phyloP scores from a whole-genome alignment of 2,888 invertebrate species.

The Drosophila seclusa region DNA sequence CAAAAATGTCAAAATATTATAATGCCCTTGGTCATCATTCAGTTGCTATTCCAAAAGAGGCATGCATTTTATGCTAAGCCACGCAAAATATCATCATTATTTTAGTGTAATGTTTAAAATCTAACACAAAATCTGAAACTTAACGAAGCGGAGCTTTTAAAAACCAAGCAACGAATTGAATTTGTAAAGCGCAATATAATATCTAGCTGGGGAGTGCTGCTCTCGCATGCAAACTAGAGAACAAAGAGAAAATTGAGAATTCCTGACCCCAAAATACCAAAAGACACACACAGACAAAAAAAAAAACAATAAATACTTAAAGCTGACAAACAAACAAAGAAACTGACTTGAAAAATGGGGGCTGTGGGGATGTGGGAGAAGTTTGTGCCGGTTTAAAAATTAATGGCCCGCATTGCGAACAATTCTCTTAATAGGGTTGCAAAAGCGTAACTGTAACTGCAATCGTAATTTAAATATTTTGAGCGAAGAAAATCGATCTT shows the following conservation, averaged over 20 bases:
- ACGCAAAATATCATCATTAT: neutral
- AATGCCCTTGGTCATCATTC: neutral
- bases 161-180: neutral
- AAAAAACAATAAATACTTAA: constrained; percentile 18
- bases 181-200: constrained; percentile 33
- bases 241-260: constrained; percentile 54
- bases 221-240: constrained; percentile 44
- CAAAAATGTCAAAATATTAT: constrained; percentile 13
- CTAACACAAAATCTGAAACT: constrained; percentile 14
- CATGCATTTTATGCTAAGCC: neutral
- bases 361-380: constrained; percentile 14
- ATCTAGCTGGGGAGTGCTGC: constrained; percentile 22
- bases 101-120: neutral
- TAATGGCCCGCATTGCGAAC: constrained; percentile 18
- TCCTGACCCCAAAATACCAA: constrained; percentile 53
- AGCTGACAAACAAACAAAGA: constrained; percentile 45
- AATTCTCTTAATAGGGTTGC: constrained; percentile 12
- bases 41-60: neutral
- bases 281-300: constrained; percentile 16
- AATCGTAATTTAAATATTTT: constrained; percentile 1
- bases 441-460: neutral
- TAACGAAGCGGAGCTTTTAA: constrained; percentile 20
- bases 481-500: constrained; percentile 20
- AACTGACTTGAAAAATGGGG: constrained; percentile 24
- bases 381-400: constrained; percentile 13